These are phyloP conservation scores for Diaphora mendica DNA, from an alignment of 2,888 invertebrate genomes.

Conservation along the genomic window DNA sequence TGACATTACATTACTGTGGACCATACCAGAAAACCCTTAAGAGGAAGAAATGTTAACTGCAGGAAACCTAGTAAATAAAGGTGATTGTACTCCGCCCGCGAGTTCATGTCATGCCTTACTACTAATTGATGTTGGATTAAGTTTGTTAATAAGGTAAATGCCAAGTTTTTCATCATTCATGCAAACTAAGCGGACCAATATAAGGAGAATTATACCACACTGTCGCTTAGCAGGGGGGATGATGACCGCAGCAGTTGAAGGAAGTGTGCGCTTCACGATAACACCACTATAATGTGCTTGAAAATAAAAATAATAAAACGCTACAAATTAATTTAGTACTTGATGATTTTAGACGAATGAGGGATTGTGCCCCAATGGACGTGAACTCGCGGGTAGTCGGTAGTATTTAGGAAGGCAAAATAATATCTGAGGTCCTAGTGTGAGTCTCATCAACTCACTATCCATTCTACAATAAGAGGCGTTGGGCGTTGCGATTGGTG, in stretches of 20 bases:
- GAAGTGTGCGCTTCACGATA: conserved; percentile 21
- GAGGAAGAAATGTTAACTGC: neutral
- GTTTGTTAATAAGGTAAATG: conserved; percentile 23
- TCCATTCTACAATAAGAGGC: too few species aligned
- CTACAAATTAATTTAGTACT: conserved; percentile 17
- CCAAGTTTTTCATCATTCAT: conserved; percentile 14
- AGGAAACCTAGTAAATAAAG: neutral
- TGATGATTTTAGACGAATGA: conserved; percentile 4
- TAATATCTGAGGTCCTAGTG: neutral
- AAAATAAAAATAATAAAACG: conserved; percentile 24
- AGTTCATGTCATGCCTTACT: conserved; percentile 29
- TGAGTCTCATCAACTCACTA: too few species aligned
- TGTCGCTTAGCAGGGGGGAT: conserved; percentile 22
- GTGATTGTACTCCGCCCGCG: conserved; percentile 15
- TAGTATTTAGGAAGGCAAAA: neutral
- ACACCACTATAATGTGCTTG: conserved; percentile 33
- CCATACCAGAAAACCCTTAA: neutral
- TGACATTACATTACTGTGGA: neutral
- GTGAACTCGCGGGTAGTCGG: conserved; percentile 21
- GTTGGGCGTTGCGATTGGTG: too few species aligned
- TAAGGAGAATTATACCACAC: conserved; percentile 28
- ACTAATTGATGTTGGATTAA: conserved; percentile 11
- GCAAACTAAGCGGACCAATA: conserved; percentile 43
- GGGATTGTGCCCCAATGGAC: neutral
- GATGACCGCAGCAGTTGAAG: conserved; percentile 12